Percentiles rank a stretch among this genome's conserved stretches.
Evolutionary conservation across 1,140 invertebrate genomes (phyloP).

Genomic region (Lordiphosa clarofinis): DNA sequence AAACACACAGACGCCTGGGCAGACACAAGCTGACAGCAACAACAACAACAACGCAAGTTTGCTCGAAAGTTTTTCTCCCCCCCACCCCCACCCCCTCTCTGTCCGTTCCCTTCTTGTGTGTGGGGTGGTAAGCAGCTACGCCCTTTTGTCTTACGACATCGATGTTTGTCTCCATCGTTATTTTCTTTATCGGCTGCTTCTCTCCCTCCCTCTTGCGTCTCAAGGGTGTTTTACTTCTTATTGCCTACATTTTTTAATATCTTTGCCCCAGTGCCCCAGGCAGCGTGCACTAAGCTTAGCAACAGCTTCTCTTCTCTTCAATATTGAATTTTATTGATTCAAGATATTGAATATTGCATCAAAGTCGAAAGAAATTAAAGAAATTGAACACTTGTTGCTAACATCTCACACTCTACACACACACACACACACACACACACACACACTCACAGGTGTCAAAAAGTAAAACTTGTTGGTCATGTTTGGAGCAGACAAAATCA

Average conservation of each 20-base stretch:
- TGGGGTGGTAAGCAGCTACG: slow-evolving; percentile 18
- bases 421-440: slow-evolving; percentile 16
- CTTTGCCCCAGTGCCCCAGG: neutral
- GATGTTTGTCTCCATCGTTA: slow-evolving; percentile 22
- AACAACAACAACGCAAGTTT: slow-evolving; percentile 28
- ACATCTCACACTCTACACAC: slow-evolving; percentile 23
- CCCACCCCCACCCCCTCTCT: too few relatives aligned
- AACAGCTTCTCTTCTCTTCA: too few relatives aligned
- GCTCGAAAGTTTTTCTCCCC: slow-evolving; percentile 12
- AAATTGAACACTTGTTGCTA: slow-evolving; percentile 12
- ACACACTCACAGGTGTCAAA: slow-evolving; percentile 60
- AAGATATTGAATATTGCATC: too few relatives aligned
- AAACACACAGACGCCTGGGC: slow-evolving; percentile 41
- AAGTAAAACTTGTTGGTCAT: slow-evolving; percentile 33
- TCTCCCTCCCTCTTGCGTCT: neutral
- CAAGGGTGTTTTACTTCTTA: slow-evolving; percentile 11
- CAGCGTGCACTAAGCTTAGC: too few relatives aligned
- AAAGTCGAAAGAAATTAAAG: too few relatives aligned
- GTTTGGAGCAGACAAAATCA: slow-evolving; percentile 22
- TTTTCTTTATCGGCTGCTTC: neutral
- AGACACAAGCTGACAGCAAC: slow-evolving; percentile 26
- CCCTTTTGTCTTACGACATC: slow-evolving; percentile 49
- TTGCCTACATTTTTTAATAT: slow-evolving; percentile 5
- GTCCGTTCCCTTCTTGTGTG: neutral
- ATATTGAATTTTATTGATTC: too few relatives aligned